These are phyloP conservation scores for Siphamia tubifer DNA, from an alignment of 2,113 vertebrate species.

Conservation along the genomic window DNA sequence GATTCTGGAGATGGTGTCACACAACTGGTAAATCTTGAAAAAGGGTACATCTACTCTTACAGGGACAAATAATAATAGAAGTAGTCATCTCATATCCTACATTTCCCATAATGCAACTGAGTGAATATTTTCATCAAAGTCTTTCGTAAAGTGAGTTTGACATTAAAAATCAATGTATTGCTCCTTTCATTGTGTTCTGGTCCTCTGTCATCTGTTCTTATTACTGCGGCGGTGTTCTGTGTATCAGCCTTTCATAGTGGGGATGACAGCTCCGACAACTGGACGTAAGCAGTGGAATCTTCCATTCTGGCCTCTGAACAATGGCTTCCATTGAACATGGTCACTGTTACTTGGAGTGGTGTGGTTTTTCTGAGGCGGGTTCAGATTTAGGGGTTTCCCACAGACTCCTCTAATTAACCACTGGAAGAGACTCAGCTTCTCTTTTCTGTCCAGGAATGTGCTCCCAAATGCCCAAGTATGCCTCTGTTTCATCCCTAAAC, in stretches of 20 bases:
- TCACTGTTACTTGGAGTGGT: slow-evolving; percentile 52
- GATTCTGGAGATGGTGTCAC: no score
- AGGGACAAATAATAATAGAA: no score
- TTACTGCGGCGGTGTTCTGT: background rate
- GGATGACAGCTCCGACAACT: slow-evolving; percentile 18
- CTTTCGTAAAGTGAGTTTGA: background rate
- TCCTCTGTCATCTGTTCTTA: slow-evolving; percentile 2
- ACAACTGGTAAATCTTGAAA: no score
- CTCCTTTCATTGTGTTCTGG: background rate
- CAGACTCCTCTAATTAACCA: slow-evolving; percentile 72
- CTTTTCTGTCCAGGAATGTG: slow-evolving; percentile 69
- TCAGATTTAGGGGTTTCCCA: slow-evolving; percentile 72
- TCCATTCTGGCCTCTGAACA: slow-evolving; percentile 63
- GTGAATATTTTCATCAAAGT: background rate
- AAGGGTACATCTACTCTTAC: no score
- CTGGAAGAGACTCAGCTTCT: slow-evolving; percentile 52
- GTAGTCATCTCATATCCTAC: no score
- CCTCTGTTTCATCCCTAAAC: slow-evolving; percentile 40
- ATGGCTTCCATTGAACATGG: slow-evolving; percentile 68
- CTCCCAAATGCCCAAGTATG: slow-evolving; percentile 54
- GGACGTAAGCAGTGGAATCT: slow-evolving; percentile 52
- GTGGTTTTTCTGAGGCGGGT: slow-evolving; percentile 43
- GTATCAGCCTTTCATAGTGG: slow-evolving; percentile 1
- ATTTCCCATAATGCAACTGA: no score
- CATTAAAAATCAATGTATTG: background rate